Conservation (phyloP, 2,888 invertebrate genomes). For the Lochmaea capreae region DNA sequence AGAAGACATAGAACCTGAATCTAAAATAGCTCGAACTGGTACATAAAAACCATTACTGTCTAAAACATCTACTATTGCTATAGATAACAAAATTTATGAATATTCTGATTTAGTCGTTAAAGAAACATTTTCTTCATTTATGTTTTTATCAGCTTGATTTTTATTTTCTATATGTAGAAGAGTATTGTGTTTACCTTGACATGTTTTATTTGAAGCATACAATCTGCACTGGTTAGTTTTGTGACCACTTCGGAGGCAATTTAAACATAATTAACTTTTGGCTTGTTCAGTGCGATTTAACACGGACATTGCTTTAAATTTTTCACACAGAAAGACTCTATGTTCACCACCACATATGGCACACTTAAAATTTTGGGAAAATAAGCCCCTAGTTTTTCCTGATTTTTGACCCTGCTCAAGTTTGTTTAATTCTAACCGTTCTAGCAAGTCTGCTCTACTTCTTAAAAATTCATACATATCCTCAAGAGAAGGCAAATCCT, state of each 20-base stretch:
- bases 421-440: background rate
- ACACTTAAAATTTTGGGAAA: background rate
- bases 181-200: background rate
- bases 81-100: background rate
- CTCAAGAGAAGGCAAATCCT: background rate
- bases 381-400: background rate
- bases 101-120: background rate
- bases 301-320: background rate
- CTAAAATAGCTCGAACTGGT: background rate
- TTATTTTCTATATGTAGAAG: background rate
- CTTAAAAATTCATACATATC: background rate
- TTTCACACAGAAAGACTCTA: background rate
- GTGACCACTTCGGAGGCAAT: background rate
- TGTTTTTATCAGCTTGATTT: background rate
- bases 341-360: background rate
- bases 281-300: too few species aligned
- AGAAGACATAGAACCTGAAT: background rate
- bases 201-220: background rate
- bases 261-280: background rate
- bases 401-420: background rate
- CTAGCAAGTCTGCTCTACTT: background rate
- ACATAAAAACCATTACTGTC: background rate
- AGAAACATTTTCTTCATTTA: background rate
- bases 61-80: background rate
- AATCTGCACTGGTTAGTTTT: background rate